A percentile compares a stretch with the other conserved stretches of the same genome.
Evolutionary conservation across 2,113 vertebrate genomes (phyloP).

Genomic region (Oxyruncus cristatus): DNA sequence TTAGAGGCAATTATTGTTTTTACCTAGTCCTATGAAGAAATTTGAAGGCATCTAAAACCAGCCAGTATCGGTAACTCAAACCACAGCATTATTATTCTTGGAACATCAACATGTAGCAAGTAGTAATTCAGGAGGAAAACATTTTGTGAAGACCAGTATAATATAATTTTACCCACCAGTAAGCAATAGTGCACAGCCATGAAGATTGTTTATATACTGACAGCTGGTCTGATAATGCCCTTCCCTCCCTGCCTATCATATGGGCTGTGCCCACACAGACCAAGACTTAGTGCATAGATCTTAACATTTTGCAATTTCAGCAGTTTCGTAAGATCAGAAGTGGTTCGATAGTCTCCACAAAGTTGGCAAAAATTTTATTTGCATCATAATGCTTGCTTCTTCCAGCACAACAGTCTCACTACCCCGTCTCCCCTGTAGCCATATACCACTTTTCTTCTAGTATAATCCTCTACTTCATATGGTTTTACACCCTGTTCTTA

Average conservation of each 20-base stretch:
- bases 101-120: neutral
- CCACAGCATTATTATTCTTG: neutral
- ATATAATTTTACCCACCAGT: neutral
- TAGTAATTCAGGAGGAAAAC: neutral
- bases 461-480: neutral
- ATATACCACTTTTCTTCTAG: neutral
- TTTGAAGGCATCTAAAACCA: neutral
- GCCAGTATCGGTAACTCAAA: neutral
- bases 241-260: neutral
- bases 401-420: neutral
- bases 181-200: neutral
- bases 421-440: neutral
- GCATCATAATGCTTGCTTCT: neutral
- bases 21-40: neutral
- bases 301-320: neutral
- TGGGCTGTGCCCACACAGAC: neutral
- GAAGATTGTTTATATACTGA: neutral
- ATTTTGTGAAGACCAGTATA: neutral
- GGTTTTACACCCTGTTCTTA: neutral
- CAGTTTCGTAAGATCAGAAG: neutral
- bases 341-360: neutral
- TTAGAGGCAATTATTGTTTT: neutral
- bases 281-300: neutral
- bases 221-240: neutral
- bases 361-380: neutral